Conservation (phyloP, 2,113 vertebrate genomes). For the Clarias batrachus region DNA sequence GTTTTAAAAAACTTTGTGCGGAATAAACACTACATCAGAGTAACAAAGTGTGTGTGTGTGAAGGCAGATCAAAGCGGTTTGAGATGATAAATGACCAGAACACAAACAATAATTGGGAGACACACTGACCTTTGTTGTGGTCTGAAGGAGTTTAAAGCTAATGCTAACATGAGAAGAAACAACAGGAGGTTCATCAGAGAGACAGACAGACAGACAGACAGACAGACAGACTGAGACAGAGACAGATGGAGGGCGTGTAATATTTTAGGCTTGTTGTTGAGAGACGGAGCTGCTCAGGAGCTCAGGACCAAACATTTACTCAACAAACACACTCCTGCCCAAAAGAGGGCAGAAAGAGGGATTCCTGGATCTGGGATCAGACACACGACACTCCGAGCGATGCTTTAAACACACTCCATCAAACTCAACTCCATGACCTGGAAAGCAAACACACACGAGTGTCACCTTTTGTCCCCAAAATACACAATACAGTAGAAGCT, state of each 20-base stretch:
- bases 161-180: slow-evolving; percentile 65
- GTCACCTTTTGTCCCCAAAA: neutral
- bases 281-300: slow-evolving; percentile 53
- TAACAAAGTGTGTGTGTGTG: neutral
- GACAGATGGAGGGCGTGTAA: neutral
- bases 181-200: slow-evolving; percentile 54
- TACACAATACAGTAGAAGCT: neutral
- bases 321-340: slow-evolving; percentile 43
- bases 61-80: slow-evolving; percentile 3
- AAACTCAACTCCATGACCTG: neutral
- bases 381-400: neutral
- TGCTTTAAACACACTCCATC: slow-evolving; percentile 7
- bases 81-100: slow-evolving; percentile 31
- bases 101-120: slow-evolving; percentile 59
- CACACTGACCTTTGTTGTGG: slow-evolving; percentile 57
- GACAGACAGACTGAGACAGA: neutral
- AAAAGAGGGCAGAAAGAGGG: slow-evolving; percentile 44
- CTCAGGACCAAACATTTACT: slow-evolving; percentile 70
- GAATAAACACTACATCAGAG: neutral
- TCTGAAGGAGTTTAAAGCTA: slow-evolving; percentile 53
- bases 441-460: neutral
- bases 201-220: slow-evolving; percentile 41
- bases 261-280: slow-evolving; percentile 41
- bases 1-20: neutral
- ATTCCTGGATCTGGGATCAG: slow-evolving; percentile 7